Base-by-base conservation (phyloP, 1,140 invertebrate genomes). In the Carposina sasakii region DNA sequence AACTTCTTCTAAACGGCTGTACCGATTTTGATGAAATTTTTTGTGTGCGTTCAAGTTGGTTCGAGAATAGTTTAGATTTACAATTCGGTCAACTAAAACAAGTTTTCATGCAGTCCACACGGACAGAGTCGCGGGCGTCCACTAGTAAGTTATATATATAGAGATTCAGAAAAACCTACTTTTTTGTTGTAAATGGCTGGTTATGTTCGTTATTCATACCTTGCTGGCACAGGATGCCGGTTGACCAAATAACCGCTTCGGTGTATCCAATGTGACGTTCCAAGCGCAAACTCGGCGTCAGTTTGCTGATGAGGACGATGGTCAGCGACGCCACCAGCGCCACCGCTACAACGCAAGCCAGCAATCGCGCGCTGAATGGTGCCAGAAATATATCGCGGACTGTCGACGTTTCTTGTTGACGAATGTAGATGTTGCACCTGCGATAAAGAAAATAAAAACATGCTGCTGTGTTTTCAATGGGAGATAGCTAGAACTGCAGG, bases 381-480 rank as follows among this genome's bases (percentile, higher is more conserved):
- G 87, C 86, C 13, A 89, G 47, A 65, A 90, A 91, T 71, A 91
- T 90, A 50, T 91, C 88, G 2, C 88, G 79, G 16, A 89, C 86
- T 8, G 86, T 85, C 6, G 87, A 86, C 2, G 86, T 87, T 44
- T 89, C 86, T 55, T 89, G 82, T 8, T 88, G 88, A 20, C 88
- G 85, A 33, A 89, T 88, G 56, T 90, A 91, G 54, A 90, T 89
- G 34, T 89, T 90, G 56, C 86, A 87, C 78, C 89, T 90, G 31
- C 0, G 62, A 74, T 55, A 30, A 60, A 45, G 13, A 34, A 43
- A 6, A 46, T 47, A 23, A 34, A 31, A 15, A 26, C 0, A 13
- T 36, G 13, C 20, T 44, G 3, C n/a, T 36, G 19, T 36, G 17
- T 49, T 24, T 40, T 2, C 13, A 39, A 8, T n/a, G n/a, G n/a